Evolutionary conservation across 2,113 vertebrate species (phyloP), one percentile per base, ranked within the genome.

Genomic region (Bujurquina vittata): DNA sequence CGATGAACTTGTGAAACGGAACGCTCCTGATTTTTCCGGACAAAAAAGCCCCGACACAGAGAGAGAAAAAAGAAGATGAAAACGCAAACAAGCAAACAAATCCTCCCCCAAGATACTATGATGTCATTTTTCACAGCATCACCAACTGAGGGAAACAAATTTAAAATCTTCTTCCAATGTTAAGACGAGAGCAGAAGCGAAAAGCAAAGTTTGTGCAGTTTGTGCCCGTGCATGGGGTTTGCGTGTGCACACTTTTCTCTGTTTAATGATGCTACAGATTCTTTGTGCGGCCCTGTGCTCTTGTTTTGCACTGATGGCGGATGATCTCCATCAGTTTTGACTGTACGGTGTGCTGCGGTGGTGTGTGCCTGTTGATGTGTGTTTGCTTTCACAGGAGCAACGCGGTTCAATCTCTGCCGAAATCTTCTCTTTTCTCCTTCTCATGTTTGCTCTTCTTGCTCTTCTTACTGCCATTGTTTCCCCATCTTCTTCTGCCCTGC

Each of bases 391-490:
- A 89, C 83, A 80, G 90, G 89, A 86, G 91, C 88, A 79, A 88
- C 85, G 84, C 77, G 37, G 88, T 79, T 89, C 52, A 81, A 81
- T 79, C 79, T 79, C 40, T 74, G 81, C 79, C 84, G 84, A 91
- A 92, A 91, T 89, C 91, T 88, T 94, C 94, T 94, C 90, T 94
- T 92, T 94, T 94, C 93, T 95, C 94, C 94, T 91, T 94, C 93
- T 92, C 69, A 67, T 90, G 89, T 85, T n/a, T 31, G 83, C 89
- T 94, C 56, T 90, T 90, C 79, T 91, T 81, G 90, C 92, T 94
- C 88, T 92, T 91, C 87, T 93, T 93, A 93, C 94, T 94, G 94
- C 94, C 94, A 94, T 93, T 59, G 85, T 91, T 89, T 89, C 92
- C 91, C 92, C 89, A 80, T 88, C 84, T 86, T 87, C 90, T 91